Evolutionary conservation across 2,797 vertebrate species (phyloP).

Genomic region (Microctenopoma steveboyesi): DNA sequence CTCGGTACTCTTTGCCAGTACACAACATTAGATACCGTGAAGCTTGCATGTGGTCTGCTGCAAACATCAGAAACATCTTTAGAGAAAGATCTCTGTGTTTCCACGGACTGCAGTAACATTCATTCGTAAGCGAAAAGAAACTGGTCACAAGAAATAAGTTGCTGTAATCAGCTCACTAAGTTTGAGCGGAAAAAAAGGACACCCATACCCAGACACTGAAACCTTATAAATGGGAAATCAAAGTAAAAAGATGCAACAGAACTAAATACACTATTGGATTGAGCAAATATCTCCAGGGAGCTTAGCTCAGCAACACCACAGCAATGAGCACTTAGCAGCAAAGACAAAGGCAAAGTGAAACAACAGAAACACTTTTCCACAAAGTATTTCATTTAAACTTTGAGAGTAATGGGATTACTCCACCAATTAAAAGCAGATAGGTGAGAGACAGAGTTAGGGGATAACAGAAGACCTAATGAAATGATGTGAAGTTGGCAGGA

Average conservation of each 20-base stretch:
- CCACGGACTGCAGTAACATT: constrained; percentile 4
- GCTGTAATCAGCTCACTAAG: constrained; percentile 38
- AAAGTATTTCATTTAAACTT: constrained; percentile 46
- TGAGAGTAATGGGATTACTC: constrained; percentile 28
- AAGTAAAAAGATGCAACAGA: constrained; percentile 41
- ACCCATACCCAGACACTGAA: constrained; percentile 20
- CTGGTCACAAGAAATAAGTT: constrained; percentile 15
- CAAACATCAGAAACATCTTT: constrained; percentile 27
- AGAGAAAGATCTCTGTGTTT: constrained; percentile 26
- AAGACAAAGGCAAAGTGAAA: constrained; percentile 33
- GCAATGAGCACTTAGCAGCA: constrained; percentile 18
- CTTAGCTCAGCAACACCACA: constrained; percentile 42
- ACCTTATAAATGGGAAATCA: constrained; percentile 50
- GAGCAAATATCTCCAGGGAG: constrained; percentile 47
- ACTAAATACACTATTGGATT: constrained; percentile 43
- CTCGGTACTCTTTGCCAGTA: constrained; percentile 1
- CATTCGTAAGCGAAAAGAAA: constrained; percentile 16
- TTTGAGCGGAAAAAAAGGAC: constrained; percentile 28
- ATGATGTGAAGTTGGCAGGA: constrained; percentile 28
- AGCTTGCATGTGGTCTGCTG: background rate
- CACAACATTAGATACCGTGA: constrained; percentile 10
- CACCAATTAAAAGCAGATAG: constrained; percentile 44
- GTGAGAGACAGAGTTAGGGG: constrained; percentile 36
- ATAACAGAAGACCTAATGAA: constrained; percentile 55
- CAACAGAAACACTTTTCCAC: constrained; percentile 15